Evolutionary conservation across 2,113 vertebrate species (phyloP).

Genomic region (Brachirus orientalis): DNA sequence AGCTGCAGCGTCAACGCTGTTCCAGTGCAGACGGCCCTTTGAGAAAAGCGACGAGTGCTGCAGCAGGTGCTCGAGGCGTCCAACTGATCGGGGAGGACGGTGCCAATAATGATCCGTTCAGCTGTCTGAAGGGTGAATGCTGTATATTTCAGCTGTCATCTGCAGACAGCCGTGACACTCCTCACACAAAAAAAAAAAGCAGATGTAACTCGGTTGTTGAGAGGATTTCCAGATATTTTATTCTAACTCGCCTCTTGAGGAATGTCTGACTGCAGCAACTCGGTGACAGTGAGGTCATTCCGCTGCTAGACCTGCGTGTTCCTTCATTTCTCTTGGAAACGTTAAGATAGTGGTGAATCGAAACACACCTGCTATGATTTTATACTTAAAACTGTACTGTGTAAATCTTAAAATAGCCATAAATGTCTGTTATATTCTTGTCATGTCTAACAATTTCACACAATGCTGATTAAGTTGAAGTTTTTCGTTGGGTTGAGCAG

Average conservation of each 20-base stretch:
- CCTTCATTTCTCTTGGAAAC: no score
- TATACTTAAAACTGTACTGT: no score
- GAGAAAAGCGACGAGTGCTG: conserved; percentile 8
- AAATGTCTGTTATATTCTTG: no score
- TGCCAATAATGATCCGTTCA: not conserved
- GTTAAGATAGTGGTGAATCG: no score
- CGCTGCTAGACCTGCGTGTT: no score
- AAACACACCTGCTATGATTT: no score
- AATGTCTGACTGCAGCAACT: no score
- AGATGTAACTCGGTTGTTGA: not conserved
- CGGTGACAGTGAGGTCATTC: no score
- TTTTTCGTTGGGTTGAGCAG: no score
- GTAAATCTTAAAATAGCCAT: no score
- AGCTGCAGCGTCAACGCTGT: not conserved
- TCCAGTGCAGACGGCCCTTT: not conserved
- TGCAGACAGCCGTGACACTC: not conserved
- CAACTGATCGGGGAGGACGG: not conserved
- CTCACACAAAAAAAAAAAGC: conserved; percentile 8
- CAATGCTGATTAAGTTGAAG: no score
- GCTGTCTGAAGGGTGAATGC: conserved; percentile 6
- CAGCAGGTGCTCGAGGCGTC: conserved; percentile 7
- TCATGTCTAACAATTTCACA: no score
- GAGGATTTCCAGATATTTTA: conserved; percentile 21
- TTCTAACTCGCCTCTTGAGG: conserved; percentile 4
- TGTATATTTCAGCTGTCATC: conserved; percentile 8